Percentiles rank a stretch among this genome's conserved stretches.
Conservation (phyloP, 2,797 vertebrate genomes). For the Danio aesculapii region DNA sequence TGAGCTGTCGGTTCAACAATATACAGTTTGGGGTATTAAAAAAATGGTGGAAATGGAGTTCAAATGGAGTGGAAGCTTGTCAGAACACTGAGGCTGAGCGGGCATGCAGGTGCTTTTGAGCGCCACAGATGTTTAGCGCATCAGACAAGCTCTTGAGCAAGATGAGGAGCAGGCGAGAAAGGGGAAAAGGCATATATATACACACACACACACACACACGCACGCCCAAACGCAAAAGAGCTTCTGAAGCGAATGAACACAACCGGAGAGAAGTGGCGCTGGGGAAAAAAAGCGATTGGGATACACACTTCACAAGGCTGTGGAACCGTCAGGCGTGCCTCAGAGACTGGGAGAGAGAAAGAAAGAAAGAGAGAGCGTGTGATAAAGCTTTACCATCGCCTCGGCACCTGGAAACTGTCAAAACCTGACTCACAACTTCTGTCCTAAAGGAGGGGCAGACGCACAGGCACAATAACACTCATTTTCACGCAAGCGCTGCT, state of each 20-base stretch:
- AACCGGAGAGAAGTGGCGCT: conserved; percentile 60
- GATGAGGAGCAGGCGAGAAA: conserved; percentile 34
- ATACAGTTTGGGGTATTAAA: conserved; percentile 24
- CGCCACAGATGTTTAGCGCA: conserved; percentile 52
- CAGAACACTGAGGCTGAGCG: conserved; percentile 45
- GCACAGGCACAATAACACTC: conserved; percentile 70
- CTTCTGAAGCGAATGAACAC: conserved; percentile 63
- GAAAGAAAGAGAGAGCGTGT: conserved; percentile 1
- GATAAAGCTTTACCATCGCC: conserved; percentile 58
- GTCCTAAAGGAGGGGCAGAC: conserved; percentile 66
- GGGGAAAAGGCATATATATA: conserved; percentile 40
- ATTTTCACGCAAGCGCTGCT: conserved; percentile 68
- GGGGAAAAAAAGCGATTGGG: conserved; percentile 65
- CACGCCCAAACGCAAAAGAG: conserved; percentile 57
- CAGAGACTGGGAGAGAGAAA: conserved; percentile 41
- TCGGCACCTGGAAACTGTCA: conserved; percentile 67
- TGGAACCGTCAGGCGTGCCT: conserved; percentile 50
- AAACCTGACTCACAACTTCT: conserved; percentile 62
- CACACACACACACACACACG: conserved; percentile 41
- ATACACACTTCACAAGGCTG: conserved; percentile 70
- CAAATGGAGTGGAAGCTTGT: conserved; percentile 49
- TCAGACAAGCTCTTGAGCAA: conserved; percentile 41
- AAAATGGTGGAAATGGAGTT: conserved; percentile 31
- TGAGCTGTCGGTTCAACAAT: conserved; percentile 43
- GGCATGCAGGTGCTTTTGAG: conserved; percentile 46